Base-by-base conservation (phyloP, 2,888 invertebrate genomes). In the Ectobius pallidus region DNA sequence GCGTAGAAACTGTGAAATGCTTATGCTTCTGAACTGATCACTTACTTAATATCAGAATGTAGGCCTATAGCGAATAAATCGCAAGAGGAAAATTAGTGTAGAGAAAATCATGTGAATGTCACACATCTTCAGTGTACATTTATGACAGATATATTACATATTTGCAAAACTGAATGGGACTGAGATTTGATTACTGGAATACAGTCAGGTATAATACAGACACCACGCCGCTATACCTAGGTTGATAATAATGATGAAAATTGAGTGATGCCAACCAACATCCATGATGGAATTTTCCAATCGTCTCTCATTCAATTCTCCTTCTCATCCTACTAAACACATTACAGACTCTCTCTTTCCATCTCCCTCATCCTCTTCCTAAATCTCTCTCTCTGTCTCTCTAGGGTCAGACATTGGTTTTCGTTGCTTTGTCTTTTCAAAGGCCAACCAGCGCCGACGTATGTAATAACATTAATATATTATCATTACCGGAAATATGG, bases 281-380 rank as follows among this genome's bases (percentile, higher is more conserved):
- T 22, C 25, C 61, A 70, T 70, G 70, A 70, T 70, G 70, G 70
- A 70, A 70, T 70, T 70, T 70, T 70, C 55, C 70, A 70, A 70
- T 70, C 61, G 70, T 58, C 30, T 58, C 58, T 30, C 58, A 30
- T 58, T 58, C 30, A 58, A 30, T 58, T 58, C 58, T n/a, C 58
- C n/a, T 7, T 46, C 46, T n/a, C 7, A 34, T 11, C 11, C 34
- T 7, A 34, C 34, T n/a, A n/a, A n/a, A n/a, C n/a, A n/a, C n/a
- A n/a, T n/a, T n/a, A n/a, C n/a, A n/a, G n/a, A n/a, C 30, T 58
- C 58, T 52, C 58, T n/a, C 1, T 27, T 30, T 20, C 30, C n/a
- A 27, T 58, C 25, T 58, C 30, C n/a, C 58, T n/a, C 58, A 16
- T n/a, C n/a, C 20, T 22, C 22, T 52, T 25, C 14, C 52, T 52